A percentile compares a stretch with the other conserved stretches of the same genome.
These are phyloP conservation scores for Kryphioiulus occultus DNA, from an alignment of 2,888 invertebrate genomes.

Conservation along the genomic window DNA sequence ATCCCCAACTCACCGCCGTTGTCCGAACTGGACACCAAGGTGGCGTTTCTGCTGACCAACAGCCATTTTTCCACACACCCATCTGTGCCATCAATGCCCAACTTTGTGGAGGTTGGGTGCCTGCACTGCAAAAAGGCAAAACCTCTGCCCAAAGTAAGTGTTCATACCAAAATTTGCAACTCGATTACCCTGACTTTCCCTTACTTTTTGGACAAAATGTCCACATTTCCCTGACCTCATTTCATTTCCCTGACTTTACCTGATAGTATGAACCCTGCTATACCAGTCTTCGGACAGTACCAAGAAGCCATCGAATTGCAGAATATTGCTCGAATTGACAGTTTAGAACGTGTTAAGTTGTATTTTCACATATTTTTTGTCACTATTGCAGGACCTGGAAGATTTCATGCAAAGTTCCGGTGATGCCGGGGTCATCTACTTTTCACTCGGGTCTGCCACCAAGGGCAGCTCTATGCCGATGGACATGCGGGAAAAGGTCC, in stretches of 20 bases:
- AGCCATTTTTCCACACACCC: constrained; percentile 80
- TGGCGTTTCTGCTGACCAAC: constrained; percentile 82
- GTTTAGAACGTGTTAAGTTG: too few relatives aligned
- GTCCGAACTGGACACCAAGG: constrained; percentile 75
- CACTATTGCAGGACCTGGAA: constrained; percentile 37
- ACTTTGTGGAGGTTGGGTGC: constrained; percentile 84
- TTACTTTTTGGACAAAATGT: too few relatives aligned
- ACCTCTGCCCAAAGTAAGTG: constrained; percentile 71
- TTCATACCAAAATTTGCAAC: too few relatives aligned
- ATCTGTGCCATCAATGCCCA: constrained; percentile 78
- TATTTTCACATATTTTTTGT: too few relatives aligned
- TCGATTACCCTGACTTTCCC: too few relatives aligned
- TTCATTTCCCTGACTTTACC: too few relatives aligned
- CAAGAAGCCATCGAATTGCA: too few relatives aligned
- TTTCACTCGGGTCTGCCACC: constrained; percentile 47
- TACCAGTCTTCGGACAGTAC: too few relatives aligned
- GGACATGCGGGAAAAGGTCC: background rate
- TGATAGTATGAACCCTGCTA: too few relatives aligned
- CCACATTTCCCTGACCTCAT: too few relatives aligned
- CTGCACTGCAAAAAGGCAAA: constrained; percentile 76
- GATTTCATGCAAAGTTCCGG: constrained; percentile 41
- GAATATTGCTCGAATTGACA: too few relatives aligned
- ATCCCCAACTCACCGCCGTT: constrained; percentile 61
- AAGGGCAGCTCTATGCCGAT: constrained; percentile 42
- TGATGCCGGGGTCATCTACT: constrained; percentile 52